A percentile compares a stretch with the other conserved stretches of the same genome.
Conservation (phyloP, 2,113 vertebrate genomes). For the Bujurquina vittata region DNA sequence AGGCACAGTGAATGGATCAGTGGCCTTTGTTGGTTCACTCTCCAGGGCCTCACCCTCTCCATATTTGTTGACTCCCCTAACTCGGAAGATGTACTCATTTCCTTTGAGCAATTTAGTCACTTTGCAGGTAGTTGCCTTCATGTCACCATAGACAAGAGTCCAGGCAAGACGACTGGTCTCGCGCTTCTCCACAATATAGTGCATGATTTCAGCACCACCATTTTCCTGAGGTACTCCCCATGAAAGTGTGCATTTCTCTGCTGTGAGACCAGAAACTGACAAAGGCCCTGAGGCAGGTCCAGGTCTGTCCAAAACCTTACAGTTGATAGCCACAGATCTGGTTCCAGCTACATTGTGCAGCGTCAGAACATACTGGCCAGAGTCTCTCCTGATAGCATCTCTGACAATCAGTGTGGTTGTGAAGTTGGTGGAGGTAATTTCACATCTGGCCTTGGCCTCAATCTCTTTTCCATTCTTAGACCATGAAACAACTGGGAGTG, state of each 20-base stretch:
- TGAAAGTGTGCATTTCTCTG: slow-evolving; percentile 92
- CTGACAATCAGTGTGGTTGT: slow-evolving; percentile 87
- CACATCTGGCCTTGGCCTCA: slow-evolving; percentile 91
- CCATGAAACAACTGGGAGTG: slow-evolving; percentile 93
- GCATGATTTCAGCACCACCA: slow-evolving; percentile 93
- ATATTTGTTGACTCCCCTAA: slow-evolving; percentile 94
- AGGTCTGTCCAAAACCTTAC: slow-evolving; percentile 96
- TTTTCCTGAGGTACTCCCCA: slow-evolving; percentile 98
- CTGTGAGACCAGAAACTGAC: slow-evolving; percentile 88
- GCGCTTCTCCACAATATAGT: slow-evolving; percentile 97
- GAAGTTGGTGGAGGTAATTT: slow-evolving; percentile 90
- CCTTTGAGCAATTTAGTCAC: slow-evolving; percentile 95
- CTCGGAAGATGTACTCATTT: slow-evolving; percentile 98
- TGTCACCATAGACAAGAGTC: slow-evolving; percentile 92
- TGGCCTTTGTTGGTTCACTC: slow-evolving; percentile 88
- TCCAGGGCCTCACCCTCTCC: slow-evolving; percentile 93
- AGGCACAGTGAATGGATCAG: slow-evolving; percentile 92
- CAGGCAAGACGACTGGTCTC: slow-evolving; percentile 97
- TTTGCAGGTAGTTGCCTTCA: slow-evolving; percentile 95
- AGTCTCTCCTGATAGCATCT: slow-evolving; percentile 92
- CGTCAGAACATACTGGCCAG: slow-evolving; percentile 93
- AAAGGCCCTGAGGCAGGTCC: slow-evolving; percentile 94
- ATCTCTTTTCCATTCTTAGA: slow-evolving; percentile 95
- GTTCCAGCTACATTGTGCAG: slow-evolving; percentile 96
- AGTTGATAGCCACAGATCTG: slow-evolving; percentile 90